Evolutionary conservation across 2,888 invertebrate genomes (phyloP).

Genomic region (Linhomoeus sp.): DNA sequence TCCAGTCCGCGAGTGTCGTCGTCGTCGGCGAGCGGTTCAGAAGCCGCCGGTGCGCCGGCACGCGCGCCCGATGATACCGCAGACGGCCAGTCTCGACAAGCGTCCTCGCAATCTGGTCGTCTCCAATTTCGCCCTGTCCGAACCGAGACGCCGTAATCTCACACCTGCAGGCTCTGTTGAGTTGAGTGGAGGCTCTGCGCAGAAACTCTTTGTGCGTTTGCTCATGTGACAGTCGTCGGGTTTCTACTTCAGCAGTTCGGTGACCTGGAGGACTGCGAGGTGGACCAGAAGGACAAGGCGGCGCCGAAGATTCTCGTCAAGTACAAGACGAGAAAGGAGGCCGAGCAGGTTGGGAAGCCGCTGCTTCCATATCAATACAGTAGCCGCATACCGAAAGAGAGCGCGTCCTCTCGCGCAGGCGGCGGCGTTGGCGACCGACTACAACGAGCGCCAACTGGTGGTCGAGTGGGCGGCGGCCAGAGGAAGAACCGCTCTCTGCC

Average conservation of each 20-base stretch:
- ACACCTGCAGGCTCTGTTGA: slow-evolving; percentile 76
- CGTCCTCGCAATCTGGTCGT: slow-evolving; percentile 64
- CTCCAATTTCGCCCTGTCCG: slow-evolving; percentile 64
- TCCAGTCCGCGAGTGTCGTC: no score
- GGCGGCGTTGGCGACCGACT: not conserved
- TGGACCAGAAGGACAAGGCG: slow-evolving; percentile 40
- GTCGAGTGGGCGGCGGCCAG: slow-evolving; percentile 1
- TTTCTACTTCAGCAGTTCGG: slow-evolving; percentile 50
- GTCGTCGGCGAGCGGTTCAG: not conserved
- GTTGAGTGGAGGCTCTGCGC: no score
- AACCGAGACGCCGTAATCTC: slow-evolving; percentile 54
- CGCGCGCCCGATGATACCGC: not conserved
- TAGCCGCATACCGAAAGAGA: not conserved
- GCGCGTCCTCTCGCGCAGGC: not conserved
- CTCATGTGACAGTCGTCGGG: not conserved
- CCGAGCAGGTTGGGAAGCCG: slow-evolving; percentile 41
- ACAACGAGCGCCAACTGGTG: not conserved
- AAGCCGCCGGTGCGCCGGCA: no score
- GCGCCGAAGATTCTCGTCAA: slow-evolving; percentile 55
- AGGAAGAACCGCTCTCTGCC: not conserved
- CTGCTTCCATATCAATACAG: not conserved
- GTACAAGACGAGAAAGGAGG: slow-evolving; percentile 53
- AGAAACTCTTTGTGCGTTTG: no score
- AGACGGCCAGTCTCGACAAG: slow-evolving; percentile 44
- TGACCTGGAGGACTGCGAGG: slow-evolving; percentile 58